A percentile compares a stretch with the other conserved stretches of the same genome.
Evolutionary conservation across 2,888 invertebrate genomes (phyloP).

Genomic region (Troglohyphantes excavatus): DNA sequence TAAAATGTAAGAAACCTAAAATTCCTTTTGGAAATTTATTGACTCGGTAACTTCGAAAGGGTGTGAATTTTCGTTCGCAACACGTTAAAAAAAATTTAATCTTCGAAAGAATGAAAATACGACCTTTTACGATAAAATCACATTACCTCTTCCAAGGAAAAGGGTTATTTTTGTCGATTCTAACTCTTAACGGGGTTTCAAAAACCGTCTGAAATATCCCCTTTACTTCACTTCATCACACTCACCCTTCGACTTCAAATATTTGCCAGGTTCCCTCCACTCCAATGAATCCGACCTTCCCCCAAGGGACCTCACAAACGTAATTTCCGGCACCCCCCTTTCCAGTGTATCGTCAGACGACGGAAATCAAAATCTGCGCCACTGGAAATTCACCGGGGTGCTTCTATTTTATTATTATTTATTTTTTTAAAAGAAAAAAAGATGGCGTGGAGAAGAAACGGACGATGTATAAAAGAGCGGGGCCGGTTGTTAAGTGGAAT

Average conservation of each 20-base stretch:
- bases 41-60: no score
- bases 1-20: no score
- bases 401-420: no score
- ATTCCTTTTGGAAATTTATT: no score
- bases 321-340: conserved; percentile 57
- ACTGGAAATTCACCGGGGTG: background rate
- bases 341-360: conserved; percentile 3
- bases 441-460: background rate
- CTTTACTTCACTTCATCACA: background rate
- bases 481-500: no score
- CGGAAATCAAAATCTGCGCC: conserved; percentile 52
- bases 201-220: background rate
- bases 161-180: no score
- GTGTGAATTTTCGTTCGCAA: no score
- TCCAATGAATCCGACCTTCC: background rate
- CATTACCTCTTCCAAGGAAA: no score
- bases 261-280: background rate
- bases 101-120: no score
- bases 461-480: background rate
- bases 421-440: background rate
- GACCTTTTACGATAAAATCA: no score
- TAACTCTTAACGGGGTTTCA: no score
- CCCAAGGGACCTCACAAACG: conserved; percentile 43
- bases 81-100: no score
- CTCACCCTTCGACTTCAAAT: conserved; percentile 32